phyloP scores from a whole-genome alignment of 1,140 invertebrate genomes.

The Drosophila tsacasi region DNA sequence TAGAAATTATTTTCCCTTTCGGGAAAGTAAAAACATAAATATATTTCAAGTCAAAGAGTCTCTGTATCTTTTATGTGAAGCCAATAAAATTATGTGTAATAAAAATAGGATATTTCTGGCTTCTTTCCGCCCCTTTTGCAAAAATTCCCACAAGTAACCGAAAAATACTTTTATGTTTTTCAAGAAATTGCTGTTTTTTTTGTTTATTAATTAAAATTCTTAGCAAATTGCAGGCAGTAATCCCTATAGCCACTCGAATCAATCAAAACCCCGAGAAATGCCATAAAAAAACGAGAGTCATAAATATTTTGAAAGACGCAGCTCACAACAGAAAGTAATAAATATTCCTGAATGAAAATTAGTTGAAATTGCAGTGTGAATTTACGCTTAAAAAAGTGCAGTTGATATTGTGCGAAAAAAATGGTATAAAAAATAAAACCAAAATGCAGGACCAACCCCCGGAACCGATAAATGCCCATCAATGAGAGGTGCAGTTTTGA shows the following conservation, averaged over 20 bases:
- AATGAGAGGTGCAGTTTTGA: slow-evolving; percentile 77
- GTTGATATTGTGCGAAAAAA: slow-evolving; percentile 45
- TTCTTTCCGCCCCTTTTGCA: background rate
- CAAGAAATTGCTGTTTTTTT: slow-evolving; percentile 12
- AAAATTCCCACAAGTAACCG: slow-evolving; percentile 46
- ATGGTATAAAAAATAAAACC: slow-evolving; percentile 13
- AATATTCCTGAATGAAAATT: slow-evolving; percentile 38
- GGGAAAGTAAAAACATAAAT: background rate
- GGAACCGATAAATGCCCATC: slow-evolving; percentile 74
- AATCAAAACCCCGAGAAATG: slow-evolving; percentile 60
- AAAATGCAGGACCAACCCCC: slow-evolving; percentile 49
- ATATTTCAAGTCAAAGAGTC: background rate
- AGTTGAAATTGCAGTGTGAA: slow-evolving; percentile 65
- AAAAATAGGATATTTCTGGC: background rate
- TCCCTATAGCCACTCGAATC: slow-evolving; percentile 45
- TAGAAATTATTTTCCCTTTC: background rate
- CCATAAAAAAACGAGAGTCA: slow-evolving; percentile 60
- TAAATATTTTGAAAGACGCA: slow-evolving; percentile 76
- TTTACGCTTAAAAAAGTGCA: slow-evolving; percentile 49
- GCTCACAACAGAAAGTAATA: slow-evolving; percentile 40
- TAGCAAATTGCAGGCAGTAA: slow-evolving; percentile 22
- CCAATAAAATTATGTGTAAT: slow-evolving; percentile 1
- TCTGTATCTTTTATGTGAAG: background rate
- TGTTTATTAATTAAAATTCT: background rate
- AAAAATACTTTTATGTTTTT: slow-evolving; percentile 32